Base-by-base conservation (phyloP, 2,888 invertebrate species). In the Ormyrus rosae region DNA sequence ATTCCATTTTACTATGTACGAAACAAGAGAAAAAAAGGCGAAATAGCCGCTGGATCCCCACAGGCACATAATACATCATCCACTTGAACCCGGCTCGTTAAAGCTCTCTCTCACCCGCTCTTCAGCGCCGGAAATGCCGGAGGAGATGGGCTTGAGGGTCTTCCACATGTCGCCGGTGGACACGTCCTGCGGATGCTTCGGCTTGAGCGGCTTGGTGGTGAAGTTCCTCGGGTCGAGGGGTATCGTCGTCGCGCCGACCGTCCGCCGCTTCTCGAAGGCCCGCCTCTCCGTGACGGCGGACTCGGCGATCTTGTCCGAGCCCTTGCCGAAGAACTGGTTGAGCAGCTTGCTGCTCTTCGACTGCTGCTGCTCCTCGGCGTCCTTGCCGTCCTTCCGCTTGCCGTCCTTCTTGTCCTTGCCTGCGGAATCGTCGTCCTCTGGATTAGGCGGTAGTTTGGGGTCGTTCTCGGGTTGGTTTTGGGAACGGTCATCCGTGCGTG, bases 131-230 rank as follows among this genome's bases (percentile, higher is more conserved):
- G 92, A 89, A 78, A 94, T 91, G 53, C 95, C 94, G 87, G 94
- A 94, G 0, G 93, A 92, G 67, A 95, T 94, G 64, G 94, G 94
- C 86, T 93, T 93, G 71, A 95, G 91, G 46, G 93, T 93, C 85
- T 94, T 92, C 95, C 95, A 95, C 86, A 95, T 92, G 88, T 95
- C 95, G 5, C 94, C 94, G 5, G 95, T 95, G 8, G 94, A 93
- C 78, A 93, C 92, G 79, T 93, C 91, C 80, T 92, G 92, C 84
- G 87, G 65, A 78, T 89, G 87, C 76, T 89, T 90, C 4, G 88
- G 80, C 83, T 93, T 93, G 81, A 92, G 92, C 73, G 94, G 92
- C 89, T 93, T 93, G 82, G 93, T 92, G 65, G 92, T 93, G 86
- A 95, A 95, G 83, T 93, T 91, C 85, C 93, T 94, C 1, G 92